Percentiles rank a stretch among this genome's conserved stretches.
Conservation (phyloP, 2,797 vertebrate species). For the Mallotus villosus region DNA sequence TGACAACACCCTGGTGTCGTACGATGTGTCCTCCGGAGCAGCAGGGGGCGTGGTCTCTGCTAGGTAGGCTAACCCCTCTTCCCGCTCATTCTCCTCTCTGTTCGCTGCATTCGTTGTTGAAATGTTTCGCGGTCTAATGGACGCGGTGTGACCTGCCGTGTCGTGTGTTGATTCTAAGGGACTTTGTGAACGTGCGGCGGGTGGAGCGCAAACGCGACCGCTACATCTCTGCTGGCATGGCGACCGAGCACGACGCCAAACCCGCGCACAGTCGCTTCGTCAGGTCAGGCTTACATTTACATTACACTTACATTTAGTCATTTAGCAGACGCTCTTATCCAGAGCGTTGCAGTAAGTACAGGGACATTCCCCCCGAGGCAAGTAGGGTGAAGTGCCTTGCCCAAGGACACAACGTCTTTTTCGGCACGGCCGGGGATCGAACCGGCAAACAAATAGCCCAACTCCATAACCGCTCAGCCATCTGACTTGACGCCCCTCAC, state of each 20-base stretch:
- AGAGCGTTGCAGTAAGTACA: no score
- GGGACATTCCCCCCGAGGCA: no score
- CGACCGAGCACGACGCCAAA: constrained; percentile 82
- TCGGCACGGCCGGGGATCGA: no score
- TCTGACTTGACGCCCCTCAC: neutral
- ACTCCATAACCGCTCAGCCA: no score
- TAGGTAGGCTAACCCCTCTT: constrained; percentile 70
- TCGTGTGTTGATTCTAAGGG: constrained; percentile 72
- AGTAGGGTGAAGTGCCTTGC: no score
- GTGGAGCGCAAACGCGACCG: constrained; percentile 88
- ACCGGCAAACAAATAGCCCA: no score
- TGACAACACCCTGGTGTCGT: constrained; percentile 91
- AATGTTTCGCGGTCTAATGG: neutral
- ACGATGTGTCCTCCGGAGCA: constrained; percentile 89
- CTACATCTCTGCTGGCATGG: constrained; percentile 90
- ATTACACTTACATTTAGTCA: no score
- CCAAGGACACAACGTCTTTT: no score
- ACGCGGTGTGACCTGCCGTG: neutral
- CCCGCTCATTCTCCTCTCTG: neutral
- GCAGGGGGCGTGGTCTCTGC: constrained; percentile 91
- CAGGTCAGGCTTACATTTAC: constrained; percentile 75
- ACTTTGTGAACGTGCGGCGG: constrained; percentile 93
- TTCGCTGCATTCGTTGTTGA: neutral
- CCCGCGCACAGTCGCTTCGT: constrained; percentile 83
- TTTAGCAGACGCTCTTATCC: no score